phyloP scores from a whole-genome alignment of 2,113 vertebrate genomes.

The Chinchilla lanigera region DNA sequence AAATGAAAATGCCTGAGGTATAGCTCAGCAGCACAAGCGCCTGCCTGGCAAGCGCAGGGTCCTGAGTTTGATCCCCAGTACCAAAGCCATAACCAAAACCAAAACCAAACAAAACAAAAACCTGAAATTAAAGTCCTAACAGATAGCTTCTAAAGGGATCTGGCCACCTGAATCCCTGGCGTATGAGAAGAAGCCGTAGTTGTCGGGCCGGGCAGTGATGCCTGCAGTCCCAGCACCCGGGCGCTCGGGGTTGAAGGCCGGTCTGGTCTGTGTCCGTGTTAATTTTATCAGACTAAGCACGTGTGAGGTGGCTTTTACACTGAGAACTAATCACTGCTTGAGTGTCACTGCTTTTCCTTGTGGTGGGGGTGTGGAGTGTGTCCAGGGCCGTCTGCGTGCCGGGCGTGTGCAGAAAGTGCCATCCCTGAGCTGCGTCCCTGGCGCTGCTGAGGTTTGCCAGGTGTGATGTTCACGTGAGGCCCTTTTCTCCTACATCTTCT shows the following conservation, averaged over 20 bases:
- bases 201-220: not conserved
- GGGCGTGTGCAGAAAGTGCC: not conserved
- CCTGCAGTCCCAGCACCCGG: not conserved
- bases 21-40: no score
- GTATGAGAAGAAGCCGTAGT: not conserved
- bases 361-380: not conserved
- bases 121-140: conserved; percentile 4
- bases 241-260: not conserved
- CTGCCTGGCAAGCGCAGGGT: no score
- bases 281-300: not conserved
- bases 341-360: not conserved
- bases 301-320: not conserved
- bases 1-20: not conserved
- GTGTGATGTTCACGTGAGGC: not conserved
- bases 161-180: not conserved
- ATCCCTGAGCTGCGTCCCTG: not conserved
- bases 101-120: no score
- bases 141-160: not conserved
- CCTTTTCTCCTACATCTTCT: not conserved
- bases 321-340: not conserved
- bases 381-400: not conserved
- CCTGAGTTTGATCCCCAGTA: no score
- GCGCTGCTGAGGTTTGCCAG: not conserved
- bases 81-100: no score
- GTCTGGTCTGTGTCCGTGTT: not conserved